phyloP scores from a whole-genome alignment of 2,888 invertebrate genomes.

The Eurois occulta region DNA sequence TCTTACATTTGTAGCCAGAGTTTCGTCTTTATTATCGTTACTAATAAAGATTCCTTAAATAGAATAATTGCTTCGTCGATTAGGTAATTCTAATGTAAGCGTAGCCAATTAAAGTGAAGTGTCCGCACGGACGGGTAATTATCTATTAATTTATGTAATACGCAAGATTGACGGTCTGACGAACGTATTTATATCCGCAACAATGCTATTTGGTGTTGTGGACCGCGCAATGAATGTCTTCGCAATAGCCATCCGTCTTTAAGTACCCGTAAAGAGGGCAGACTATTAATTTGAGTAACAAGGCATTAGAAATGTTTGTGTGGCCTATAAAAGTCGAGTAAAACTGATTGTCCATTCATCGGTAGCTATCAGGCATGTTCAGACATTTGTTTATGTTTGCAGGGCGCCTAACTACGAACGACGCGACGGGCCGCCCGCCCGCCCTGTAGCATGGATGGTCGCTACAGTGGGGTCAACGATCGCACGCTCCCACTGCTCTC shows the following conservation, averaged over 20 bases:
- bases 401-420: conserved; percentile 69
- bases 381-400: conserved; percentile 84
- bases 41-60: conserved; percentile 51
- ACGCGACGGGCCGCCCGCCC: conserved; percentile 70
- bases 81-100: conserved; percentile 58
- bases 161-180: conserved; percentile 43
- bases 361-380: conserved; percentile 71
- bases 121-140: conserved; percentile 57
- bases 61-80: conserved; percentile 45
- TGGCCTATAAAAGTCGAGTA: conserved; percentile 50
- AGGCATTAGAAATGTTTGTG: conserved; percentile 37
- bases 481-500: conserved; percentile 73
- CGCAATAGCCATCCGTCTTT: conserved; percentile 25
- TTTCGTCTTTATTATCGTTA: conserved; percentile 23
- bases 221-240: conserved; percentile 18
- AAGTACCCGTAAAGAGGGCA: conserved; percentile 43
- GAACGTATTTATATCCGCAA: conserved; percentile 48
- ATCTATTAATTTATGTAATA: conserved; percentile 60
- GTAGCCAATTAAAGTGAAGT: conserved; percentile 56
- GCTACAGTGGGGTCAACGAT: conserved; percentile 79
- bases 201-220: conserved; percentile 40
- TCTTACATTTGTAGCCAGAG: conserved; percentile 9
- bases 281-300: conserved; percentile 28
- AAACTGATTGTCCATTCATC: conserved; percentile 69
- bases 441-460: conserved; percentile 72